Conservation (phyloP, 2,113 vertebrate species). For the Arenaria interpres region DNA sequence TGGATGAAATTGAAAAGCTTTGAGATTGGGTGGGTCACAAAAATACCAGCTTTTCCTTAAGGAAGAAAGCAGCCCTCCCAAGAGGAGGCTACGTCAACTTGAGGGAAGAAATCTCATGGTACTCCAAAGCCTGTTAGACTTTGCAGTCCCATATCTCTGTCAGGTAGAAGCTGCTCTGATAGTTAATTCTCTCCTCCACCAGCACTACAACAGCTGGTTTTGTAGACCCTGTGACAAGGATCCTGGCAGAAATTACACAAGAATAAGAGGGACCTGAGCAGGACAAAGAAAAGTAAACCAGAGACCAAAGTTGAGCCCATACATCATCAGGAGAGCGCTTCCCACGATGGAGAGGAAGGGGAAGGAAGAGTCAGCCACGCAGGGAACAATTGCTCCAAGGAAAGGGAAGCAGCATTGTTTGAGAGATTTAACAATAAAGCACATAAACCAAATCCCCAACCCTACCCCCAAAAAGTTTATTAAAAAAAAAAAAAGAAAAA, state of each 20-base stretch:
- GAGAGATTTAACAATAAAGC: not conserved
- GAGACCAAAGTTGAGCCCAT: not conserved
- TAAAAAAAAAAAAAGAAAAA: too few relatives aligned
- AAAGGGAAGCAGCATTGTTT: conserved; percentile 48
- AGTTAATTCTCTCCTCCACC: not conserved
- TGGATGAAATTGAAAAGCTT: not conserved
- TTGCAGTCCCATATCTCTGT: not conserved
- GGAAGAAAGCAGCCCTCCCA: not conserved
- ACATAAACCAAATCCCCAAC: not conserved
- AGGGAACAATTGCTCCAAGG: conserved; percentile 19
- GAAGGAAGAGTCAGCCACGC: not conserved
- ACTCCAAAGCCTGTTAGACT: not conserved
- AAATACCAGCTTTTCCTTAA: not conserved
- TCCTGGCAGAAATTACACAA: not conserved
- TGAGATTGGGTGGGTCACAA: not conserved
- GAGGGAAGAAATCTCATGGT: not conserved
- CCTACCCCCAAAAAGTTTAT: not conserved
- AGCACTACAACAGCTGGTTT: not conserved
- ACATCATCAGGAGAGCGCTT: not conserved
- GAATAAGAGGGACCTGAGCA: not conserved
- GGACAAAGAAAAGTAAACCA: not conserved
- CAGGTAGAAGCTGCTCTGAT: not conserved
- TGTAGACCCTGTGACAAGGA: not conserved
- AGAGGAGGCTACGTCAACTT: not conserved
- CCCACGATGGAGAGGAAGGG: conserved; percentile 11